Percentiles rank a stretch among this genome's conserved stretches.
These are phyloP conservation scores for Orthonevra nobilis DNA, from an alignment of 2,888 invertebrate species.

Conservation along the genomic window DNA sequence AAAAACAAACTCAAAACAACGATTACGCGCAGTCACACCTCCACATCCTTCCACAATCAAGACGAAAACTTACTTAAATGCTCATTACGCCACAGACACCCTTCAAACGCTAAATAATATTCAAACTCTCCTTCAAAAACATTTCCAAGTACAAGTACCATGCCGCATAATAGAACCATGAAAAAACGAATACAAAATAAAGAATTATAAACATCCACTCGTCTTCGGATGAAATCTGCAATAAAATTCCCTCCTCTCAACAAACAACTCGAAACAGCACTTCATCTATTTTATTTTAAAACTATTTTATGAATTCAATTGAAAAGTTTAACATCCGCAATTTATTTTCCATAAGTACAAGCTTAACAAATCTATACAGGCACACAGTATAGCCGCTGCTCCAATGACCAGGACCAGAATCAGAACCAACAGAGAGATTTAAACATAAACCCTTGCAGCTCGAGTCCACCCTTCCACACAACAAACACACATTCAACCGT, in stretches of 20 bases:
- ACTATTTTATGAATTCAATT: conserved; percentile 70
- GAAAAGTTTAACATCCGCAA: conserved; percentile 70
- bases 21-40: conserved; percentile 32
- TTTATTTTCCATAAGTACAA: conserved; percentile 67
- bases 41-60: background rate
- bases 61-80: conserved; percentile 35
- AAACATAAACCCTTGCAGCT: too few relatives aligned
- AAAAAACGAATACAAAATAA: background rate
- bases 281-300: conserved; percentile 67
- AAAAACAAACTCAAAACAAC: conserved; percentile 17
- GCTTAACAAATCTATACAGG: conserved; percentile 60
- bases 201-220: conserved; percentile 14
- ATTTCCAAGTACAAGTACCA: background rate
- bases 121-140: background rate
- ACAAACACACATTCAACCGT: too few relatives aligned
- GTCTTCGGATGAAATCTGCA: conserved; percentile 34
- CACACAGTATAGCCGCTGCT: too few relatives aligned
- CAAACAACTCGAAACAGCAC: conserved; percentile 67
- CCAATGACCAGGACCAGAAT: too few relatives aligned
- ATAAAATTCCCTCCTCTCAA: conserved; percentile 44
- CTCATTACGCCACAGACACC: conserved; percentile 31
- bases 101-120: conserved; percentile 2
- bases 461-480: too few relatives aligned
- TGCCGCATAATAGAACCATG: background rate
- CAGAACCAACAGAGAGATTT: too few relatives aligned